Evolutionary conservation across 2,797 vertebrate species (phyloP), one percentile per base, ranked within the genome.

Genomic region (Malacoraja senta): DNA sequence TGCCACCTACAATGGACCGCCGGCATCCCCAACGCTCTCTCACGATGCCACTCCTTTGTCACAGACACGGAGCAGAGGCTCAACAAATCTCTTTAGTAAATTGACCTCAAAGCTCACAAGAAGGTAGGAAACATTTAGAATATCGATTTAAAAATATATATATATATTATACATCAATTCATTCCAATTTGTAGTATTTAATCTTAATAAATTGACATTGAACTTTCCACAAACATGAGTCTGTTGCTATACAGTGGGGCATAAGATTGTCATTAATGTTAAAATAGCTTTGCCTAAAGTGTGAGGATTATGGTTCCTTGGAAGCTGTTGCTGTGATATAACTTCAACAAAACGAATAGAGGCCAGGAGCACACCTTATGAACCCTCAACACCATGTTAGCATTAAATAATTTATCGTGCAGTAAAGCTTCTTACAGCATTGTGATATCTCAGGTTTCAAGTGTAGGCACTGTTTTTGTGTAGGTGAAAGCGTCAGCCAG

Each of bases 1-100:
- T 0, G 98, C 99, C 93, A 99, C 98, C 0, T 99, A 99, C 95
- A 99, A 99, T 0, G 98, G 99, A 8, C 99, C 99, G 0, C 99
- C 99, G 0, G 98, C 98, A 92, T 99, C 99, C 0, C 98, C 98
- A 94, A 98, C 98, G 21, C 97, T 98, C 91, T 98, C 98, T 93
- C 98, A 99, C 1, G 98, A 99, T 93, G 98, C 98, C 93, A 97
- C 98, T 0, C 98, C 98, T 0, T 96, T 99, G 84, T 98, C 98
- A 0, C 98, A 99, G 95, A 97, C 98, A 1, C 97, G 99, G 95
- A 97, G 98, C 96, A 96, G 98, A 71, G 98, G 98, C 94, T 98
- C 98, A 95, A 98, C 98, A 94, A 99, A 99, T 94, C 98, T 99
- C 0, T 99, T 99, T 95, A 98, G 97, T 95, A 99, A 99, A 95